Evolutionary conservation across 2,797 vertebrate species (phyloP).

Genomic region (Caiman crocodilus): DNA sequence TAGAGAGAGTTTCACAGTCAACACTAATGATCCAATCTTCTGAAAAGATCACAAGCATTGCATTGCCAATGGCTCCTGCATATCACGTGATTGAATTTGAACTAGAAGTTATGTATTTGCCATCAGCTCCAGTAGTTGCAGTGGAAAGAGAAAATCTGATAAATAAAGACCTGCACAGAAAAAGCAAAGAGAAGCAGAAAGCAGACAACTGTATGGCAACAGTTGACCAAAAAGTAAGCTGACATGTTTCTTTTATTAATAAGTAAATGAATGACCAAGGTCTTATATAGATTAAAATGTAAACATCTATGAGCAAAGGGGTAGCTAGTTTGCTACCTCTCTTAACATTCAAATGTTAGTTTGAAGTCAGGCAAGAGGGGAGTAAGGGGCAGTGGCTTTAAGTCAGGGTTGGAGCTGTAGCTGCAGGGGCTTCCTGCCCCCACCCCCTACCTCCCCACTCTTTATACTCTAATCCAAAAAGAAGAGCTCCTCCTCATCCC

Average conservation of each 20-base stretch:
- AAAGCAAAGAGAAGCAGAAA: conserved; percentile 85
- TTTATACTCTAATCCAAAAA: no score
- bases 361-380: no score
- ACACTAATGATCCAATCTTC: conserved; percentile 91
- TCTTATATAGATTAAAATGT: background rate
- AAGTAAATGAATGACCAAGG: background rate
- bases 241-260: background rate
- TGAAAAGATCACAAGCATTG: conserved; percentile 95
- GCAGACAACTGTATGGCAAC: conserved; percentile 86
- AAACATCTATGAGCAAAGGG: background rate
- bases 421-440: no score
- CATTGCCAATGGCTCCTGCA: conserved; percentile 88
- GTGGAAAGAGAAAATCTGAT: conserved; percentile 81
- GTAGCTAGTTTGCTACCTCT: no score
- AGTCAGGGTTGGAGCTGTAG: no score
- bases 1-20: conserved; percentile 87
- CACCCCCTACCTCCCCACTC: no score
- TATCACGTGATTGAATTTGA: conserved; percentile 95
- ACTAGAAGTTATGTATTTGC: conserved; percentile 93
- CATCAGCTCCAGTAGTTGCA: conserved; percentile 80
- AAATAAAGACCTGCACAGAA: conserved; percentile 86
- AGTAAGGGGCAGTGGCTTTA: no score
- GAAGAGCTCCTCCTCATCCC: no score
- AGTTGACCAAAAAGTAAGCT: conserved; percentile 91
- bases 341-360: no score